Conservation (phyloP, 2,888 invertebrate genomes). For the Chrysodeixis includens region DNA sequence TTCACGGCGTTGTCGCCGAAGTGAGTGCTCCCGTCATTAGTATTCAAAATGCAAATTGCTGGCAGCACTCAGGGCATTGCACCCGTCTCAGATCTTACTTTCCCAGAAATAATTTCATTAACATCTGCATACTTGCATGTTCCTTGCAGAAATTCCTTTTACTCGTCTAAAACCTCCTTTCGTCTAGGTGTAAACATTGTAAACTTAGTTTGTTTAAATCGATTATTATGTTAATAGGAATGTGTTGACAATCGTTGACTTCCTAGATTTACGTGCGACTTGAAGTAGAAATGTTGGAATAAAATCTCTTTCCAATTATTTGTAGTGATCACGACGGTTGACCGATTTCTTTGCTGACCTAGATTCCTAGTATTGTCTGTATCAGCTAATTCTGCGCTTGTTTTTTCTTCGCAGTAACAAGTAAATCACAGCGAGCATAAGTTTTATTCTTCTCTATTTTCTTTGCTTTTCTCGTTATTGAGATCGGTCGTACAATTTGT, state of each 20-base stretch:
- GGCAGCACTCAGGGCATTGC: constrained; percentile 81
- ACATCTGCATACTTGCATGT: constrained; percentile 81
- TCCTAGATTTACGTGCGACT: constrained; percentile 19
- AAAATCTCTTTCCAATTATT: constrained; percentile 43
- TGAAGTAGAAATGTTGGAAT: constrained; percentile 28
- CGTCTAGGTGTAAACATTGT: constrained; percentile 52
- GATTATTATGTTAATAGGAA: constrained; percentile 45
- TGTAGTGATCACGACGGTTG: constrained; percentile 45
- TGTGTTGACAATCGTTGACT: constrained; percentile 19
- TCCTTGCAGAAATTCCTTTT: constrained; percentile 75
- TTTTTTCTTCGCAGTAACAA: constrained; percentile 39
- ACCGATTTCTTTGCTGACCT: constrained; percentile 49
- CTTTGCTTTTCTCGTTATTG: not conserved
- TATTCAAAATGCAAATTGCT: constrained; percentile 88
- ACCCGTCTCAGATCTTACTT: constrained; percentile 85
- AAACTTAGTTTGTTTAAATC: constrained; percentile 44
- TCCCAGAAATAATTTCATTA: constrained; percentile 88
- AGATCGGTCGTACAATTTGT: not conserved
- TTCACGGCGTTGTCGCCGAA: constrained; percentile 71
- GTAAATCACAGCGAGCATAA: constrained; percentile 10
- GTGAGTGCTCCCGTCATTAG: constrained; percentile 80
- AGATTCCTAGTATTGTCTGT: constrained; percentile 37
- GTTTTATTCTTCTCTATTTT: not conserved
- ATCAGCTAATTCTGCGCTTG: constrained; percentile 35
- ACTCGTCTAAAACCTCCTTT: constrained; percentile 67